Conservation (phyloP, 2,797 vertebrate species). For the Gallinago stenura region DNA sequence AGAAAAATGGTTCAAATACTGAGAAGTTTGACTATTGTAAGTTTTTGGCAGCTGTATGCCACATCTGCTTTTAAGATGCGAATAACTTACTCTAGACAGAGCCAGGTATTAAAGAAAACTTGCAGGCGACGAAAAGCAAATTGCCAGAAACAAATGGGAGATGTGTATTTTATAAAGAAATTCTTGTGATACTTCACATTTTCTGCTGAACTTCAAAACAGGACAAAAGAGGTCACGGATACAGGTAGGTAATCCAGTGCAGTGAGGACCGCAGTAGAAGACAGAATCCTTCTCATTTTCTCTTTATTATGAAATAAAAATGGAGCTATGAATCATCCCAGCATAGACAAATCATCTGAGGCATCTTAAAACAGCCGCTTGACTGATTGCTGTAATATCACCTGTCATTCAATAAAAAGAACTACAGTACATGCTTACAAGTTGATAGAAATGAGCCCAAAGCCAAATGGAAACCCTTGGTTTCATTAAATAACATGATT, state of each 20-base stretch:
- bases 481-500: background rate
- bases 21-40: background rate
- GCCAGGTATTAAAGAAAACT: background rate
- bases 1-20: background rate
- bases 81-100: background rate
- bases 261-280: background rate
- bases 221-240: background rate
- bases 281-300: background rate
- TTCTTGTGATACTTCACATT: background rate
- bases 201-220: background rate
- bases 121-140: background rate
- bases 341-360: conserved; percentile 3
- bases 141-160: background rate
- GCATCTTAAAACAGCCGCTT: background rate
- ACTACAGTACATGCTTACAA: background rate
- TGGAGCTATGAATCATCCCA: background rate
- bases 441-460: background rate
- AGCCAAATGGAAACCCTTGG: background rate
- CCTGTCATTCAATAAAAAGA: background rate
- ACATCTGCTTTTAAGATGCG: background rate
- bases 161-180: background rate
- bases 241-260: background rate
- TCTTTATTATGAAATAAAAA: conserved; percentile 16
- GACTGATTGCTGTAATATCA: conserved; percentile 11
- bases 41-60: background rate